Conservation (phyloP, 2,113 vertebrate species). For the Lucifuga dentata region DNA sequence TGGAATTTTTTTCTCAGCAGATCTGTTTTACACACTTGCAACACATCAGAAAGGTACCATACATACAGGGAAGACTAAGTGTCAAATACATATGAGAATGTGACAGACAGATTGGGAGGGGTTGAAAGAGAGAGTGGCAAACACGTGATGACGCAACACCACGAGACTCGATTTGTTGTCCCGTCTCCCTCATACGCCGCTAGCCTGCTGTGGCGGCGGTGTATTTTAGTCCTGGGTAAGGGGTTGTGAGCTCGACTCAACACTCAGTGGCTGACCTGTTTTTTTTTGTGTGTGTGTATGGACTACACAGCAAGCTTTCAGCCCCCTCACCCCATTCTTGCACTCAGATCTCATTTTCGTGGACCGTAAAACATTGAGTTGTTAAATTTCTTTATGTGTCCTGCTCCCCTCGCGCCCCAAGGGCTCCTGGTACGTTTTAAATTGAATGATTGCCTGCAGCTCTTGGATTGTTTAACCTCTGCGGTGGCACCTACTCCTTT, state of each 20-base stretch:
- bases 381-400: constrained; percentile 82
- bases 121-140: constrained; percentile 6
- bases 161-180: constrained; percentile 45
- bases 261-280: constrained; percentile 38
- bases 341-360: constrained; percentile 79
- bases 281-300: constrained; percentile 17
- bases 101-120: neutral
- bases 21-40: too few relatives aligned
- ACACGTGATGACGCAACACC: constrained; percentile 7
- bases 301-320: constrained; percentile 29
- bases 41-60: neutral
- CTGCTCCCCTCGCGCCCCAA: constrained; percentile 71
- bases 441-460: constrained; percentile 86
- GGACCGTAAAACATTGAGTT: constrained; percentile 81
- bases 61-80: neutral
- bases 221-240: constrained; percentile 40
- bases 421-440: constrained; percentile 81
- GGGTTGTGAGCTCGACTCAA: constrained; percentile 55
- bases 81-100: neutral
- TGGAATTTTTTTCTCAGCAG: too few relatives aligned
- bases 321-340: constrained; percentile 41
- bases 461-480: constrained; percentile 82
- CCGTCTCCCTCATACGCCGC: constrained; percentile 9
- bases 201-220: constrained; percentile 3
- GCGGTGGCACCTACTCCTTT: constrained; percentile 69